Conservation (phyloP, 2,888 invertebrate species). For the Rapana venosa region DNA sequence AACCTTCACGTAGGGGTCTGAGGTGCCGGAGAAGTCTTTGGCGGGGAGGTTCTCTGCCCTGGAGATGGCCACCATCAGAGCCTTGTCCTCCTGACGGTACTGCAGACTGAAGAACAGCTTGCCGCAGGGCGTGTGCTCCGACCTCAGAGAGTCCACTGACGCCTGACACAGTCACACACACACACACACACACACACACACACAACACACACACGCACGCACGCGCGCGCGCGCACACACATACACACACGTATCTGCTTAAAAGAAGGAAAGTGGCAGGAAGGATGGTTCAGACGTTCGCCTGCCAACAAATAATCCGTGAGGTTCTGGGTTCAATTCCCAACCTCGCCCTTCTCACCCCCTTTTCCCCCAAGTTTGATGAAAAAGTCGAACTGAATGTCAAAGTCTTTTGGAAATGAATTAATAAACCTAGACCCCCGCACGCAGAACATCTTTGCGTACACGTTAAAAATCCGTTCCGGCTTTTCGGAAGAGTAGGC, state of each 20-base stretch:
- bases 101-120: constrained; percentile 89
- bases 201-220: neutral
- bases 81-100: constrained; percentile 89
- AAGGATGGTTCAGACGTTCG: too few species aligned
- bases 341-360: too few species aligned
- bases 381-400: too few species aligned
- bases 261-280: too few species aligned
- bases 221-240: neutral
- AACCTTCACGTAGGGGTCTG: constrained; percentile 90
- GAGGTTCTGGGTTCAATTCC: too few species aligned
- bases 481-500: too few species aligned
- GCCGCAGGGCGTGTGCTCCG: constrained; percentile 81
- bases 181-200: neutral
- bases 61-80: constrained; percentile 87
- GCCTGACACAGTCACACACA: constrained; percentile 46
- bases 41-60: constrained; percentile 88
- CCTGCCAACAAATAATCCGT: too few species aligned
- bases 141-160: constrained; percentile 68
- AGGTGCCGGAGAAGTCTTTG: constrained; percentile 90
- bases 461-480: too few species aligned
- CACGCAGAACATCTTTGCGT: too few species aligned
- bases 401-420: too few species aligned
- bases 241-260: neutral
- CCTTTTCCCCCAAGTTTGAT: too few species aligned
- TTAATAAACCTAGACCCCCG: too few species aligned